Percentiles rank a stretch among this genome's conserved stretches.
phyloP scores from a whole-genome alignment of 1,140 invertebrate genomes.

The Brachystomella parvula region DNA sequence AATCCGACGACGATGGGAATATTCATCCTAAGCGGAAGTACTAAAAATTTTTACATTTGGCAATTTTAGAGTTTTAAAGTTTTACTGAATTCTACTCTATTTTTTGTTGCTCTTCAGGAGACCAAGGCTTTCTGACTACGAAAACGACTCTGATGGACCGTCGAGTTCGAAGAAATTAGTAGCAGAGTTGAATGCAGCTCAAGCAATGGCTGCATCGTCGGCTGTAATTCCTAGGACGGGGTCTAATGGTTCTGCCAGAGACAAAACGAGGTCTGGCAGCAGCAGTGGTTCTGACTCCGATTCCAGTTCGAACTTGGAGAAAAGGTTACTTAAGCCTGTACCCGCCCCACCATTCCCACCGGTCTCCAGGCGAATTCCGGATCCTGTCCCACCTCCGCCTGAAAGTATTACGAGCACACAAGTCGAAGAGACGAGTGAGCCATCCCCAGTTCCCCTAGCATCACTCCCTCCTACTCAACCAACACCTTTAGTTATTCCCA shows the following conservation, averaged over 20 bases:
- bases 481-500: background rate
- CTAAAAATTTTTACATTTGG: constrained; percentile 35
- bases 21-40: constrained; percentile 53
- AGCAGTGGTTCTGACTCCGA: background rate
- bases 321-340: constrained; percentile 3
- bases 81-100: background rate
- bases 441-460: background rate
- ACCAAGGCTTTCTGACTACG: constrained; percentile 22
- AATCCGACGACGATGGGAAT: constrained; percentile 37
- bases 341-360: constrained; percentile 20
- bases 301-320: background rate
- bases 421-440: background rate
- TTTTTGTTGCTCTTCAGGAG: constrained; percentile 15
- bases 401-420: background rate
- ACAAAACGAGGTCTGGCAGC: background rate
- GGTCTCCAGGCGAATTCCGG: background rate
- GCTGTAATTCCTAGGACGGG: constrained; percentile 14
- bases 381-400: background rate
- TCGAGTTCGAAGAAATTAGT: constrained; percentile 47
- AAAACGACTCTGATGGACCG: constrained; percentile 44
- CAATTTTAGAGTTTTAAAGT: constrained; percentile 8
- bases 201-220: constrained; percentile 28
- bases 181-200: constrained; percentile 43
- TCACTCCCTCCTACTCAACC: background rate
- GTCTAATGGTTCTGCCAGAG: constrained; percentile 6